Percentiles rank a stretch among this genome's conserved stretches.
Conservation (phyloP, 2,888 invertebrate species). For the Aleiodes leptofemur region DNA sequence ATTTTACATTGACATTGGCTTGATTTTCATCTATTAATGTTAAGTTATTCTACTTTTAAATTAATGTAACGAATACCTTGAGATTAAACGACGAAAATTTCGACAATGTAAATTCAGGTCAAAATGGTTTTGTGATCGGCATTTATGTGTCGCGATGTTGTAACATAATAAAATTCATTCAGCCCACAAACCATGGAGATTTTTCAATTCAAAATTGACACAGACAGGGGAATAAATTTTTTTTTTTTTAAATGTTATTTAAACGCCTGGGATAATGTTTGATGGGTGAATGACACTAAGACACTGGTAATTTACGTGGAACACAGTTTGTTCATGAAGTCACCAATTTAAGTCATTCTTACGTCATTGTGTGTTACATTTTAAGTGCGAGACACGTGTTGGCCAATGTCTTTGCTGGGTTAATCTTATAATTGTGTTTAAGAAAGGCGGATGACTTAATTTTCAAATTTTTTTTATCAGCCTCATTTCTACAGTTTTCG, state of each 20-base stretch:
- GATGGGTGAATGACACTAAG: constrained; percentile 68
- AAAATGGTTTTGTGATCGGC: background rate
- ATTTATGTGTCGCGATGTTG: too few species aligned
- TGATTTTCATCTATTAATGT: constrained; percentile 34
- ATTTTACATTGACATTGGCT: constrained; percentile 48
- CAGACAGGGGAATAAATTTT: constrained; percentile 1
- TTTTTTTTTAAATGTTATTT: constrained; percentile 7
- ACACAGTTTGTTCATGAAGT: constrained; percentile 43
- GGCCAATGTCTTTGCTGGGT: constrained; percentile 14
- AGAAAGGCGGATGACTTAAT: background rate
- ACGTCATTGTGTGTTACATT: constrained; percentile 41
- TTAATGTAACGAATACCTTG: constrained; percentile 17
- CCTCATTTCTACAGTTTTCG: too few species aligned
- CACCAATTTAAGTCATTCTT: constrained; percentile 46
- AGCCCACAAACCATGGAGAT: too few species aligned
- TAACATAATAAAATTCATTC: constrained; percentile 19
- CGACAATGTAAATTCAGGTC: constrained; percentile 7
- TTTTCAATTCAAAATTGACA: constrained; percentile 11
- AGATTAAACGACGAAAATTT: background rate
- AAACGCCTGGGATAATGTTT: constrained; percentile 36
- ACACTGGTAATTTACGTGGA: constrained; percentile 58
- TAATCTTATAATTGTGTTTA: background rate
- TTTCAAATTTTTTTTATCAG: background rate
- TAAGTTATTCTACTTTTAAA: background rate
- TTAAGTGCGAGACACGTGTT: constrained; percentile 36